Conservation (phyloP, 2,113 vertebrate species). For the Aptenodytes forsteri region DNA sequence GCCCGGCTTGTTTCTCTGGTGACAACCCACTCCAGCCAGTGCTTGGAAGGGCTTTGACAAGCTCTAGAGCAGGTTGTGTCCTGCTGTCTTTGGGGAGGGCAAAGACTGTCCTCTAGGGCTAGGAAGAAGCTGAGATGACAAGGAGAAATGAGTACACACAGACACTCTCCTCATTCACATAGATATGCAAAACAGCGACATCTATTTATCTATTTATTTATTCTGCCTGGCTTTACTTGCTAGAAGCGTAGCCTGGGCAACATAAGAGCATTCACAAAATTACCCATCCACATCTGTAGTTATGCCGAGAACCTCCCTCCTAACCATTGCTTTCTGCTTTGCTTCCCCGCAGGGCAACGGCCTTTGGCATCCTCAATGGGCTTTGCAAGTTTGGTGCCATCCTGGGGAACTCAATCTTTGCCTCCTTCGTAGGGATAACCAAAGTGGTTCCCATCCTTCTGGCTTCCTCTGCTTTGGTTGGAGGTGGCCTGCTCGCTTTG, state of each 20-base stretch:
- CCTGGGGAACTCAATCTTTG: constrained; percentile 93
- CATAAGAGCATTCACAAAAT: background rate
- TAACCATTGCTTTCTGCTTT: constrained; percentile 1
- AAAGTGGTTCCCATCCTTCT: constrained; percentile 94
- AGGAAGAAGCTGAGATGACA: background rate
- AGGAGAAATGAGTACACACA: background rate
- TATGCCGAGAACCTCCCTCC: background rate
- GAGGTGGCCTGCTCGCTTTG: constrained; percentile 89
- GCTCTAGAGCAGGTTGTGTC: background rate
- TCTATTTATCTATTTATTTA: background rate
- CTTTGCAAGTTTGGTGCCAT: constrained; percentile 92
- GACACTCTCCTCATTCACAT: background rate
- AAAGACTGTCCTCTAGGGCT: background rate
- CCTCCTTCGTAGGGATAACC: constrained; percentile 92
- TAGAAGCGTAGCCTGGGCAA: background rate
- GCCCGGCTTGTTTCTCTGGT: background rate
- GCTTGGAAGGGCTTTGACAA: background rate
- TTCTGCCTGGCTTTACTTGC: background rate
- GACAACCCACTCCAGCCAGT: background rate
- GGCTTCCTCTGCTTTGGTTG: constrained; percentile 90
- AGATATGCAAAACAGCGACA: background rate
- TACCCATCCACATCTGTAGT: background rate
- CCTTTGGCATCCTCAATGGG: constrained; percentile 93
- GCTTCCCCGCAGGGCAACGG: constrained; percentile 83
- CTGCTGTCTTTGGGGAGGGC: background rate